Evolutionary conservation across 1,140 invertebrate species (phyloP).

Genomic region (Oreohelix idahoensis): DNA sequence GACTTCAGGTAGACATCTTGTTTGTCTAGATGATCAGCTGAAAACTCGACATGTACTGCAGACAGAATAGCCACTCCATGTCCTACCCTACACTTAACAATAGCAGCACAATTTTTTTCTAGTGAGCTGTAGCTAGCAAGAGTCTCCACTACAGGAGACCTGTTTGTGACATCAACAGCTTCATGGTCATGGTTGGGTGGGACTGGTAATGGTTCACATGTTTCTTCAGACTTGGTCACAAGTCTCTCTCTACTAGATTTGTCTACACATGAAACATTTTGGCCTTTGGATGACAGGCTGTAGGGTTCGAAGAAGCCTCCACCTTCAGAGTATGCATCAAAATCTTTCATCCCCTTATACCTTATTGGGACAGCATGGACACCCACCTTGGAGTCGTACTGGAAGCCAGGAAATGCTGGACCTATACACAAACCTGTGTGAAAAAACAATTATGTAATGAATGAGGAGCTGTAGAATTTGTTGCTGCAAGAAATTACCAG

Average conservation of each 20-base stretch:
- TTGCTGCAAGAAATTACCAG: no score
- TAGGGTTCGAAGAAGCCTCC: conserved; percentile 54
- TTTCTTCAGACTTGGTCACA: not conserved
- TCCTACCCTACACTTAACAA: conserved; percentile 57
- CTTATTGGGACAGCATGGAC: conserved; percentile 47
- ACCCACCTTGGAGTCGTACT: conserved; percentile 55
- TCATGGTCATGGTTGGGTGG: no score
- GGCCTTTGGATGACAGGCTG: not conserved
- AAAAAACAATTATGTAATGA: not conserved
- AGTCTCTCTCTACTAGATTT: not conserved
- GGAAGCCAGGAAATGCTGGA: conserved; percentile 55
- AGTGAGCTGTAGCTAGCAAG: conserved; percentile 39
- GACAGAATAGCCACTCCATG: conserved; percentile 57
- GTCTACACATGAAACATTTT: not conserved
- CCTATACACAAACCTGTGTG: conserved; percentile 56
- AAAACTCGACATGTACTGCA: conserved; percentile 61
- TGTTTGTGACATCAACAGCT: not conserved
- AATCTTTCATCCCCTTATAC: conserved; percentile 10
- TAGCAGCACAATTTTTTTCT: conserved; percentile 45
- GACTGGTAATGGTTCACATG: not conserved
- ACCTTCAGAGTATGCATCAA: conserved; percentile 55
- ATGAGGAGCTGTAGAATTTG: no score
- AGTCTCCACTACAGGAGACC: not conserved
- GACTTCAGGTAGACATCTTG: conserved; percentile 41
- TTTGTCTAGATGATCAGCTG: conserved; percentile 36